phyloP scores from a whole-genome alignment of 1,140 invertebrate genomes.

The Belonocnema kinseyi region DNA sequence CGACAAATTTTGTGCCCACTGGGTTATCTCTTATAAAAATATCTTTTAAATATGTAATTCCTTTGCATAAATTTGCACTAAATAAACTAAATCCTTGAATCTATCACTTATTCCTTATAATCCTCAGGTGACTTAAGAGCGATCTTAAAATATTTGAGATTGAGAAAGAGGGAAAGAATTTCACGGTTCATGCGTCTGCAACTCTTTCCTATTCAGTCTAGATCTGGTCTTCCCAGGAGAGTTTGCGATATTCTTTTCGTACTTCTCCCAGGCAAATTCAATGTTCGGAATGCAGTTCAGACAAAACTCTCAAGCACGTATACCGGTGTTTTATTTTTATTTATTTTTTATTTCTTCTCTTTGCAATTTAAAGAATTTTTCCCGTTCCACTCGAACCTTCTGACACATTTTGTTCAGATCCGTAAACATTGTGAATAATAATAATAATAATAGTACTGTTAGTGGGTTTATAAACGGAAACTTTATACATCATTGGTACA shows the following conservation, averaged over 20 bases:
- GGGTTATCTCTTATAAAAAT: too few relatives aligned
- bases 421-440: neutral
- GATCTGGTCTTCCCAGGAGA: neutral
- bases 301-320: neutral
- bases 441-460: neutral
- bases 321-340: neutral
- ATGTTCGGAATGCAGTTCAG: constrained; percentile 20
- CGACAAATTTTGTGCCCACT: too few relatives aligned
- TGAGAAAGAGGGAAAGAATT: constrained; percentile 18
- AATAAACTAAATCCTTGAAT: neutral
- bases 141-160: constrained; percentile 22
- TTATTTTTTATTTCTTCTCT: neutral
- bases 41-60: neutral
- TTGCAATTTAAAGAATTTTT: constrained; percentile 8
- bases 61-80: neutral
- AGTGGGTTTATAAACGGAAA: too few relatives aligned
- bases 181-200: constrained; percentile 12
- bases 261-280: constrained; percentile 18
- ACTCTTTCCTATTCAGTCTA: neutral
- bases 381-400: neutral
- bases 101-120: too few relatives aligned
- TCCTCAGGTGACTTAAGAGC: neutral
- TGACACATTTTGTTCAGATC: constrained; percentile 1
- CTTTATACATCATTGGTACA: too few relatives aligned
- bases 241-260: neutral